Percentiles rank a stretch among this genome's conserved stretches.
phyloP scores from a whole-genome alignment of 2,797 vertebrate genomes.

The Natrix natrix region DNA sequence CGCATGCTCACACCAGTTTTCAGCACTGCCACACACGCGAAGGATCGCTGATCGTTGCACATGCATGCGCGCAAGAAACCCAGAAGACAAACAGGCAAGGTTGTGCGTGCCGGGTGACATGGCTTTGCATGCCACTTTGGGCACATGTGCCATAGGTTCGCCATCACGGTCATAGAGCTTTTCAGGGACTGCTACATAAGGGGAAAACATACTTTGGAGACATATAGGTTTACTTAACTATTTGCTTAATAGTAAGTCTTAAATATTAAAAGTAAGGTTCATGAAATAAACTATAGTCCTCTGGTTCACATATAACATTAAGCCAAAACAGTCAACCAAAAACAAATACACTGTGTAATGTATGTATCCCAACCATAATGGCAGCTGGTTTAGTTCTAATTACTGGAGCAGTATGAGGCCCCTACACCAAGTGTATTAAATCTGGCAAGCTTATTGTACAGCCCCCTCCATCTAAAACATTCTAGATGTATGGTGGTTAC shows the following conservation, averaged over 20 bases:
- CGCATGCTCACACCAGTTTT: too few relatives aligned
- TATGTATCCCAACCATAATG: background rate
- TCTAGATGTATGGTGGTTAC: background rate
- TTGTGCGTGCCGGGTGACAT: too few relatives aligned
- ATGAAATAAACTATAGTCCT: background rate
- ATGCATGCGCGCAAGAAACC: too few relatives aligned
- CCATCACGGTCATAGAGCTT: background rate
- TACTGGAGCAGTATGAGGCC: background rate
- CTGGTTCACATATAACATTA: background rate
- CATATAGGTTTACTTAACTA: background rate
- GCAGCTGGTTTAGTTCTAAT: background rate
- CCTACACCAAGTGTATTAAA: background rate
- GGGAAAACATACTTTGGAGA: background rate
- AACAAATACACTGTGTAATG: background rate
- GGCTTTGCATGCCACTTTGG: too few relatives aligned
- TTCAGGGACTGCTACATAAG: background rate
- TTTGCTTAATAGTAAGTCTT: background rate
- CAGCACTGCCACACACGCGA: too few relatives aligned
- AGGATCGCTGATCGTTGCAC: too few relatives aligned
- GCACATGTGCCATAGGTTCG: too few relatives aligned
- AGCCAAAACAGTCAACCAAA: background rate
- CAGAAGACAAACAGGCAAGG: too few relatives aligned
- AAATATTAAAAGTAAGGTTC: background rate
- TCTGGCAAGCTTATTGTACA: background rate
- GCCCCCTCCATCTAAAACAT: background rate